Evolutionary conservation across 2,113 vertebrate genomes (phyloP).

Genomic region (Tychaedon coryphoeus): DNA sequence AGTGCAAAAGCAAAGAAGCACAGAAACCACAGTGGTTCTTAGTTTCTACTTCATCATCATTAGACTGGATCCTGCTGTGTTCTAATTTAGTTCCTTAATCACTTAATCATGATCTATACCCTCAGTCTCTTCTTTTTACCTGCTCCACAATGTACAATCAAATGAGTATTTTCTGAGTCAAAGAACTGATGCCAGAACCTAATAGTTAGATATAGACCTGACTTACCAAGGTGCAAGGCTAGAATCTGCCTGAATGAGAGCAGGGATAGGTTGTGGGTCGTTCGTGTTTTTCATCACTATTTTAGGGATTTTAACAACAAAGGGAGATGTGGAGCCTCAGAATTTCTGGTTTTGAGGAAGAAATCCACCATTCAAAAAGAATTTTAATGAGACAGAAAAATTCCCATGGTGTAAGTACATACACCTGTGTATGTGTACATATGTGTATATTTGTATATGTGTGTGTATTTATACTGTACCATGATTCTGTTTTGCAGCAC

Average conservation of each 20-base stretch:
- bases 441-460: neutral
- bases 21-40: neutral
- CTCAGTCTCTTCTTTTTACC: neutral
- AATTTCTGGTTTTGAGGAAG: neutral
- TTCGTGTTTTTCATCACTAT: fast-evolving
- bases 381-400: neutral
- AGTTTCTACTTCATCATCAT: neutral
- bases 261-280: neutral
- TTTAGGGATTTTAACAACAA: neutral
- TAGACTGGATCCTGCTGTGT: neutral
- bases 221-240: neutral
- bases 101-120: fast-evolving
- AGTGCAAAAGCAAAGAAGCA: neutral
- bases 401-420: neutral
- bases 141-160: neutral
- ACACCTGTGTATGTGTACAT: neutral
- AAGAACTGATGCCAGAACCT: neutral
- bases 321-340: neutral
- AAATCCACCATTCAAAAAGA: neutral
- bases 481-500: neutral
- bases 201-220: neutral
- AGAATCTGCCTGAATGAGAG: neutral
- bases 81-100: neutral
- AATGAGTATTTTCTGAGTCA: neutral
- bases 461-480: neutral